Conservation (phyloP, 2,797 vertebrate genomes). For the Florisuga fusca region DNA sequence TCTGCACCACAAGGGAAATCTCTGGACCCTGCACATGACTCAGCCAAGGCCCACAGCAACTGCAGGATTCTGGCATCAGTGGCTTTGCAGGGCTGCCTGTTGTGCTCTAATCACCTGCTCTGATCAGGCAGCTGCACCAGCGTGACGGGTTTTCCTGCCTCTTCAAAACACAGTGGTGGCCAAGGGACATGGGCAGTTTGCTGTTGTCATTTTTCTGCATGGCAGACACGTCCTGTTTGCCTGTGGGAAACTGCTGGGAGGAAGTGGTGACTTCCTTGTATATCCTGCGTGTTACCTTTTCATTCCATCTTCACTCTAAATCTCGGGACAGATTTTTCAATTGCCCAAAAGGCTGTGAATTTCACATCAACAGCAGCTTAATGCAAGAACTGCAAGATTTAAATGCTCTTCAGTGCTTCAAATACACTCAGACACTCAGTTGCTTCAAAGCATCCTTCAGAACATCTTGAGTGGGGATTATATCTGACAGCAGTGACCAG, state of each 20-base stretch:
- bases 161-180: slow-evolving; percentile 20
- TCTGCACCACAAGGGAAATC: slow-evolving; percentile 21
- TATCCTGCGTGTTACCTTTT: background rate
- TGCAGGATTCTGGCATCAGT: slow-evolving; percentile 33
- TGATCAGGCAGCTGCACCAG: slow-evolving; percentile 17
- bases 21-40: slow-evolving; percentile 46
- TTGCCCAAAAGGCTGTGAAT: background rate
- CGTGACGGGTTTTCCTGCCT: slow-evolving; percentile 32
- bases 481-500: background rate
- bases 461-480: background rate
- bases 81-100: slow-evolving; percentile 28
- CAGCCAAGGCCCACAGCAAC: slow-evolving; percentile 11
- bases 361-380: rapidly evolving
- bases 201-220: slow-evolving; percentile 2
- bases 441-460: background rate
- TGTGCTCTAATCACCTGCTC: slow-evolving; percentile 31
- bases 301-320: background rate
- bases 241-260: slow-evolving; percentile 21
- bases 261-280: slow-evolving; percentile 6
- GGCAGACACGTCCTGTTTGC: slow-evolving; percentile 29
- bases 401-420: background rate
- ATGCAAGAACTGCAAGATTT: background rate
- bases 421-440: rapidly evolving
- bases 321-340: background rate
- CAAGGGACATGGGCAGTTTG: background rate